phyloP scores from a whole-genome alignment of 2,797 vertebrate species.

The Dendrocincla tyrannina region DNA sequence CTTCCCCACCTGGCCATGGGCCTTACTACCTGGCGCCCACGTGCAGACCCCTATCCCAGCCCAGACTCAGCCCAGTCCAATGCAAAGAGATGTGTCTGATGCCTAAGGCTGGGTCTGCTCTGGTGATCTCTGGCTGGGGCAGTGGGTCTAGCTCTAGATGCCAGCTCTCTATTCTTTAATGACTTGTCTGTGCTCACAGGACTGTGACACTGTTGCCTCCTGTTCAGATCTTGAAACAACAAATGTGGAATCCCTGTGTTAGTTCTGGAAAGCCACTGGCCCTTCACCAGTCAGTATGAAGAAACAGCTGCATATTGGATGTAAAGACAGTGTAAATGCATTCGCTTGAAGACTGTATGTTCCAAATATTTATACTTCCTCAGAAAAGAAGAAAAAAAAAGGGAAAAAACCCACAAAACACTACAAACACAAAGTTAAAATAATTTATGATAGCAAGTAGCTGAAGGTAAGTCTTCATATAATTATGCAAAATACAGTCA shows the following conservation, averaged over 20 bases:
- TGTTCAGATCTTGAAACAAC: neutral
- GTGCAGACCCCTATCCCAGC: neutral
- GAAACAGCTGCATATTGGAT: neutral
- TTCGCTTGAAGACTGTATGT: neutral
- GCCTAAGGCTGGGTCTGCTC: neutral
- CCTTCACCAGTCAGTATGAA: neutral
- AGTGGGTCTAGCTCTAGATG: rapidly evolving
- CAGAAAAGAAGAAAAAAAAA: neutral
- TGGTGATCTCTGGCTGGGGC: neutral
- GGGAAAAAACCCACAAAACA: rapidly evolving
- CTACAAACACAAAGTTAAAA: neutral
- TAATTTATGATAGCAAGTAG: neutral
- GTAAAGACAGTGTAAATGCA: neutral
- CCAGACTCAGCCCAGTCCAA: neutral
- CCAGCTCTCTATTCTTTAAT: neutral
- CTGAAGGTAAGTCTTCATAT: neutral
- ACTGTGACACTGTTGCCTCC: neutral
- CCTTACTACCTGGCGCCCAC: rapidly evolving
- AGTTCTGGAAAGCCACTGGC: neutral
- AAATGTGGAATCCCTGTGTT: neutral
- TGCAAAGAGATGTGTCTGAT: neutral
- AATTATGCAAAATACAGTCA: neutral
- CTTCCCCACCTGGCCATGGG: neutral
- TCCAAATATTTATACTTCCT: neutral
- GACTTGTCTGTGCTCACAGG: rapidly evolving